phyloP scores from a whole-genome alignment of 2,888 invertebrate genomes.

The Metellina segmentata region DNA sequence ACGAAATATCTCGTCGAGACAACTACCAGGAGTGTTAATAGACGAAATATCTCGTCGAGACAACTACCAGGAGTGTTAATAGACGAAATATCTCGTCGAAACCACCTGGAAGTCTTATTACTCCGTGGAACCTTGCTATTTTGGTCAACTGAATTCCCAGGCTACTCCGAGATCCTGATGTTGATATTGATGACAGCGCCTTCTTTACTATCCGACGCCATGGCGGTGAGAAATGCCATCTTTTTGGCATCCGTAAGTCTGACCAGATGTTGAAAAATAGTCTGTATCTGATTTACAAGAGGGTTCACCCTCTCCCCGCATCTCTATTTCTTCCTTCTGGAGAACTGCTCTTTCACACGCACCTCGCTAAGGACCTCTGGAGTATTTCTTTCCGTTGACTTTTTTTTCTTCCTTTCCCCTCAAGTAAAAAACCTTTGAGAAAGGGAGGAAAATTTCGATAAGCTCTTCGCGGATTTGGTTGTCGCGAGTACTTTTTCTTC shows the following conservation, averaged over 20 bases:
- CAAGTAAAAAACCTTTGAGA: not conserved
- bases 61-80: no score
- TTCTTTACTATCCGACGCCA: not conserved
- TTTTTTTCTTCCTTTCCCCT: not conserved
- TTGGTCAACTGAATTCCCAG: no score
- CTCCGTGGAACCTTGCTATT: no score
- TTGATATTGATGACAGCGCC: not conserved
- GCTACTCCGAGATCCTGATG: not conserved
- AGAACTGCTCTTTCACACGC: constrained; percentile 15
- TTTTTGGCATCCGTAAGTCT: not conserved
- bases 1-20: no score
- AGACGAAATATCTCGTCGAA: no score
- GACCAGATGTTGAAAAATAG: constrained; percentile 40
- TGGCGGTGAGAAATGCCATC: not conserved
- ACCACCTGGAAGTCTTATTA: no score
- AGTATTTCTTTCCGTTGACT: not conserved
- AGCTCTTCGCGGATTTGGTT: not conserved
- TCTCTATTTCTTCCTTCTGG: no score
- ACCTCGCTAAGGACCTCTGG: not conserved
- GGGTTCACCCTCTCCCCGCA: not conserved
- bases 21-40: no score
- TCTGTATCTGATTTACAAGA: constrained; percentile 51
- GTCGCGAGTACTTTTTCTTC: not conserved
- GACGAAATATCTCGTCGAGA: no score
- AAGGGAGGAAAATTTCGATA: not conserved